A percentile compares a stretch with the other conserved stretches of the same genome.
Conservation (phyloP, 2,797 vertebrate species). For the Cercopithecus petaurista region DNA sequence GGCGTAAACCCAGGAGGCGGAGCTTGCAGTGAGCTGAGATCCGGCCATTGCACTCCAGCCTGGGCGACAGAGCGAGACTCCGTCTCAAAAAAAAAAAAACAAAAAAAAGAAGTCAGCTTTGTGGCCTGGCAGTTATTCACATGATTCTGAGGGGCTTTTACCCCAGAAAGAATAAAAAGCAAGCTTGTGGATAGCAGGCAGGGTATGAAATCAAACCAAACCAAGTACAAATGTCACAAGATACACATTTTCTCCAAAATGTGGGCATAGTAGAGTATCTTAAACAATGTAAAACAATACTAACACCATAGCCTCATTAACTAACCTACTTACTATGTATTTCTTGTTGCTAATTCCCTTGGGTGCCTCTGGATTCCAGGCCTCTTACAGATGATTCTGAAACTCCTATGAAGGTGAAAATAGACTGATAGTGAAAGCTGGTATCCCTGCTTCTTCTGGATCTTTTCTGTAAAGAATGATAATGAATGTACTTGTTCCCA, state of each 20-base stretch:
- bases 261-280: neutral
- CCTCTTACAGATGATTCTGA: slow-evolving; percentile 56
- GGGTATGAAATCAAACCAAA: slow-evolving; percentile 26
- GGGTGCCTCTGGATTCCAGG: slow-evolving; percentile 44
- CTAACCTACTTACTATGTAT: slow-evolving; percentile 75
- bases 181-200: neutral
- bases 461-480: neutral
- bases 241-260: neutral
- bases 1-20: no score
- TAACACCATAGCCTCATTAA: slow-evolving; percentile 67
- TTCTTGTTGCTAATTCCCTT: slow-evolving; percentile 59
- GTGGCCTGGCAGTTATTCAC: neutral
- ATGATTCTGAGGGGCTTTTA: neutral
- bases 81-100: no score
- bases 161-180: neutral
- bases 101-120: neutral
- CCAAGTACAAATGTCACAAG: neutral
- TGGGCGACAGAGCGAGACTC: rapidly evolving
- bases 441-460: neutral
- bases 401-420: slow-evolving; percentile 34
- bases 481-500: slow-evolving; percentile 34
- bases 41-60: no score
- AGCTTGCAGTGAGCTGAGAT: no score
- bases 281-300: slow-evolving; percentile 45
- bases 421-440: neutral